phyloP scores from a whole-genome alignment of 2,113 vertebrate species.

The Phyllostomus discolor region DNA sequence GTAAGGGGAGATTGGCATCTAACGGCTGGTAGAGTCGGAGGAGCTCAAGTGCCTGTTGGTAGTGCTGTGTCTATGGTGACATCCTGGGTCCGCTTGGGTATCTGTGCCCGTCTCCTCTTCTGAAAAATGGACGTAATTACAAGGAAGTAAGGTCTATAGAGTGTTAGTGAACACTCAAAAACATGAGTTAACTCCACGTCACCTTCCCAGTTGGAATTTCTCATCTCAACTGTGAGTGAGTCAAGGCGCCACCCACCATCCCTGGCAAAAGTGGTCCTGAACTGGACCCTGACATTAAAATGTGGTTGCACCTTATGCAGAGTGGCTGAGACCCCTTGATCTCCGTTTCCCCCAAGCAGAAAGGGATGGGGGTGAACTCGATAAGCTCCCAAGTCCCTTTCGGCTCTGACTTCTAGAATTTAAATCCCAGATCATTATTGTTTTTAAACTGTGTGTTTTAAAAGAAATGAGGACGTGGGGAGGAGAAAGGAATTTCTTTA shows the following conservation, averaged over 20 bases:
- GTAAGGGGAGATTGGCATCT: not conserved
- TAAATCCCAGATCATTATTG: conserved; percentile 54
- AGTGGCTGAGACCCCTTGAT: not conserved
- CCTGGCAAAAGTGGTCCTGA: not conserved
- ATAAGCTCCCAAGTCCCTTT: not conserved
- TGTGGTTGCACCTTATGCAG: not conserved
- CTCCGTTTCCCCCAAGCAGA: not conserved
- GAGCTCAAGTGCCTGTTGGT: not conserved
- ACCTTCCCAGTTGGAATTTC: not conserved
- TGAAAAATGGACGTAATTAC: not conserved
- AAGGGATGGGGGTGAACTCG: not conserved
- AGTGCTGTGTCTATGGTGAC: not conserved
- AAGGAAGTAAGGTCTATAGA: not conserved
- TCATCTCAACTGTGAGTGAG: not conserved
- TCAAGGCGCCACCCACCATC: not conserved
- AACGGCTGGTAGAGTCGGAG: not conserved
- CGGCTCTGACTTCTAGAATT: conserved; percentile 48
- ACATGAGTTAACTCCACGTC: accelerated
- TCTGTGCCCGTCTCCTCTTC: not conserved
- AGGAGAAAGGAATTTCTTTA: conserved; percentile 71
- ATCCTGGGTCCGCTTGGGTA: not conserved
- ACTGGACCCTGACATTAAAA: not conserved
- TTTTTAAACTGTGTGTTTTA: conserved; percentile 64
- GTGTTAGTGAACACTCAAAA: not conserved
- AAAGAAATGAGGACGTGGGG: conserved; percentile 44